phyloP scores from a whole-genome alignment of 2,113 vertebrate genomes.

The Hypocryptadius cinnamomeus region DNA sequence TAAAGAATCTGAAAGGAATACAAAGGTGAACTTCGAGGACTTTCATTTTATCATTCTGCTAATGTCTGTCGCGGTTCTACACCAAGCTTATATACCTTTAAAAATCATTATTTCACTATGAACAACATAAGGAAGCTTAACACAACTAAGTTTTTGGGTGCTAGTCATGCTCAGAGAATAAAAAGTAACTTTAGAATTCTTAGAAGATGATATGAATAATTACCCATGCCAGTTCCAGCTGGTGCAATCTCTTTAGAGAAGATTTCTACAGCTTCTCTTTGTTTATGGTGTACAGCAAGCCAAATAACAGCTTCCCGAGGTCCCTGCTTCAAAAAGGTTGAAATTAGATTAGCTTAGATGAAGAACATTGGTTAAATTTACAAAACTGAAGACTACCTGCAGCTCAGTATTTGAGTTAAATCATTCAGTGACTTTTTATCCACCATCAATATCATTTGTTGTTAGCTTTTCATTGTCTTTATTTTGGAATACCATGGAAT shows the following conservation, averaged over 20 bases:
- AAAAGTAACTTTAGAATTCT: background rate
- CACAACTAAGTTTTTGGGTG: fast-evolving
- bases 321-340: slow-evolving; percentile 47
- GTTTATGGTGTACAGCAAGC: slow-evolving; percentile 80
- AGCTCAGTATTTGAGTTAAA: background rate
- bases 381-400: background rate
- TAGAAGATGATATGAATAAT: background rate
- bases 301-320: slow-evolving; percentile 79
- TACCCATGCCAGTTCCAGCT: slow-evolving; percentile 86
- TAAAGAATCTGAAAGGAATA: background rate
- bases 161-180: background rate
- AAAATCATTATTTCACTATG: background rate
- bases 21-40: background rate
- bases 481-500: background rate
- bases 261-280: slow-evolving; percentile 80
- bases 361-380: background rate
- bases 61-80: background rate
- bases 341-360: background rate
- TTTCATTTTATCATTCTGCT: background rate
- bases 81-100: background rate
- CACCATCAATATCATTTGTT: background rate
- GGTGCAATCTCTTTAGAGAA: slow-evolving; percentile 80
- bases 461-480: background rate
- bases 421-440: background rate
- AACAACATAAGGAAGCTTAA: background rate